phyloP scores from a whole-genome alignment of 2,113 vertebrate species.

The Puntigrus tetrazona region DNA sequence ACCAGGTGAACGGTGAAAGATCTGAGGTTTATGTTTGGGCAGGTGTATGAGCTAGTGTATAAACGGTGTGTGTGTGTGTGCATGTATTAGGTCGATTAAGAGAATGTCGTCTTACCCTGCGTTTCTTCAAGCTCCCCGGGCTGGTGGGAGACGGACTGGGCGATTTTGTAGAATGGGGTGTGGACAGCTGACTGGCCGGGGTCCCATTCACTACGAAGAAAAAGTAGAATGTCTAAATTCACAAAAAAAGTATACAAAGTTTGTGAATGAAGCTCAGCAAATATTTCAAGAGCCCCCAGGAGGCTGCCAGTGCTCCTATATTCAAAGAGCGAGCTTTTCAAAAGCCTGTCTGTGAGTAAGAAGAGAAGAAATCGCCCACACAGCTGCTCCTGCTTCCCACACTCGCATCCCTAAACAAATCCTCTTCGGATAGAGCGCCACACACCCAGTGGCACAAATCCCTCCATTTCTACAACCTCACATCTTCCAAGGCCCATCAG shows the following conservation, averaged over 20 bases:
- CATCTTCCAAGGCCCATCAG: constrained; percentile 20
- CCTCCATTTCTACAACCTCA: neutral
- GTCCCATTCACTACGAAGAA: constrained; percentile 89
- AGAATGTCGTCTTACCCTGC: constrained; percentile 84
- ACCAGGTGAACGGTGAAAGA: neutral
- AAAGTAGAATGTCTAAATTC: constrained; percentile 41
- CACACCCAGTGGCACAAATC: constrained; percentile 23
- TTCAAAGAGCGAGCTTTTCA: constrained; percentile 14
- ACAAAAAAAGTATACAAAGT: neutral
- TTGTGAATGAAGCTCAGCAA: constrained; percentile 28
- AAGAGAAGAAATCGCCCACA: constrained; percentile 48
- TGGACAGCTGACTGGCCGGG: constrained; percentile 93
- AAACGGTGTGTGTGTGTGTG: constrained; percentile 24
- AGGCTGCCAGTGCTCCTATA: neutral
- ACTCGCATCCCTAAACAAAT: constrained; percentile 27
- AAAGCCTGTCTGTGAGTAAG: constrained; percentile 13
- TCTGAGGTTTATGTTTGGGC: neutral
- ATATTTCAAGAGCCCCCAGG: neutral
- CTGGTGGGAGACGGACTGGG: constrained; percentile 93
- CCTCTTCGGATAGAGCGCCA: neutral
- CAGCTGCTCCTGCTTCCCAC: constrained; percentile 23
- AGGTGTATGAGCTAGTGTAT: neutral
- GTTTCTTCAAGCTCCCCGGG: constrained; percentile 88
- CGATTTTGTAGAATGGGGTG: constrained; percentile 91
- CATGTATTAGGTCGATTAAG: neutral